Percentiles rank a stretch among this genome's conserved stretches.
Conservation (phyloP, 2,113 vertebrate genomes). For the Erythrolamprus reginae region DNA sequence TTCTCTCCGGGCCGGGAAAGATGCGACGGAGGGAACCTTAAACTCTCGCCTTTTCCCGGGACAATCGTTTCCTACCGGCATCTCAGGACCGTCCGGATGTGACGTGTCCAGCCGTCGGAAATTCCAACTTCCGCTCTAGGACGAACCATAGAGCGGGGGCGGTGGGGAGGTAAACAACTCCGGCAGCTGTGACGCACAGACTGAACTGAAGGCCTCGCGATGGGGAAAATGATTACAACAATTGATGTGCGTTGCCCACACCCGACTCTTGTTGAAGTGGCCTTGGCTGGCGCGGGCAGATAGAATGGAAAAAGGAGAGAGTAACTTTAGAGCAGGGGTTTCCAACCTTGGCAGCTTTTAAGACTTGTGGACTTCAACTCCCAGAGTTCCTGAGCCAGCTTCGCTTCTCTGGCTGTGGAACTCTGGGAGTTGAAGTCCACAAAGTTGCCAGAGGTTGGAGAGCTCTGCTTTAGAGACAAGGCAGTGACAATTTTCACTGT, state of each 20-base stretch:
- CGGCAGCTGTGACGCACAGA: not conserved
- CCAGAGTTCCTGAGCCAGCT: no score
- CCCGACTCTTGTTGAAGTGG: not conserved
- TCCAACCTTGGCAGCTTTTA: no score
- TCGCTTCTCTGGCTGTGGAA: no score
- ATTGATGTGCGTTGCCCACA: no score
- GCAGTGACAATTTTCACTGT: not conserved
- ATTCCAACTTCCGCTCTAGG: not conserved
- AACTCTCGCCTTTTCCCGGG: not conserved
- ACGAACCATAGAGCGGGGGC: not conserved
- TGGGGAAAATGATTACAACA: not conserved
- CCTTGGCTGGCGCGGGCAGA: not conserved
- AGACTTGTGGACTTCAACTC: no score
- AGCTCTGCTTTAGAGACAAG: no score
- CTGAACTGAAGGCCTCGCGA: not conserved
- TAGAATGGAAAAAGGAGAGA: not conserved
- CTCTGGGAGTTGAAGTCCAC: no score
- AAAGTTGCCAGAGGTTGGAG: no score
- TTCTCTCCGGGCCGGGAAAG: not conserved
- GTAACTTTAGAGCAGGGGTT: not conserved
- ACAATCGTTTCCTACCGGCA: constrained; percentile 55
- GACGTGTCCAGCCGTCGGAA: constrained; percentile 27
- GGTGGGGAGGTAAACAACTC: accelerated
- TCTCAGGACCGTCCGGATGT: constrained; percentile 53
- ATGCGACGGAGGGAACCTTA: not conserved